Percentiles rank a stretch among this genome's conserved stretches.
phyloP scores from a whole-genome alignment of 2,113 vertebrate genomes.

The Oryzias woworae region DNA sequence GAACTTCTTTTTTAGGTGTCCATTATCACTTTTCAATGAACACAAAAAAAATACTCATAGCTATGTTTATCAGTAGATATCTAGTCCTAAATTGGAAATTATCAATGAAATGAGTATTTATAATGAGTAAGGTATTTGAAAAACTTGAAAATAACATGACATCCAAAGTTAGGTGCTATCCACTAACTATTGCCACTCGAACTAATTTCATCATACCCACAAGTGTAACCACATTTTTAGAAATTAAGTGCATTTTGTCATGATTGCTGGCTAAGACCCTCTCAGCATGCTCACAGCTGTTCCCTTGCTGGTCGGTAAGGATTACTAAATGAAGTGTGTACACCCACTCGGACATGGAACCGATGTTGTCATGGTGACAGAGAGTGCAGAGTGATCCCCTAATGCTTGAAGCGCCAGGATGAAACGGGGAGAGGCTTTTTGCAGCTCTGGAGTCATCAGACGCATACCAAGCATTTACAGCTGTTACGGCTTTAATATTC shows the following conservation, averaged over 20 bases:
- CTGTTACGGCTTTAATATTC: constrained; percentile 68
- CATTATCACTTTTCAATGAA: too few relatives aligned
- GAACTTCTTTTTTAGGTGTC: too few relatives aligned
- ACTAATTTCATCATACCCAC: constrained; percentile 33
- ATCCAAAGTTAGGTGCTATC: not conserved
- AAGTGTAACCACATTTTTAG: constrained; percentile 45
- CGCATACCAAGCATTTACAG: constrained; percentile 62
- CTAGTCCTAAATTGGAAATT: too few relatives aligned
- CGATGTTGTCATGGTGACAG: constrained; percentile 79
- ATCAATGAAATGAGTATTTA: too few relatives aligned
- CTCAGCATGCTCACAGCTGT: constrained; percentile 66
- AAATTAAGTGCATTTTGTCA: constrained; percentile 58
- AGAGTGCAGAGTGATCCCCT: constrained; percentile 67
- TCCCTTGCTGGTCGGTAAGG: constrained; percentile 60
- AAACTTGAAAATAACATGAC: too few relatives aligned
- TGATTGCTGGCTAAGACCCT: constrained; percentile 61
- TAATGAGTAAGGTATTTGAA: too few relatives aligned
- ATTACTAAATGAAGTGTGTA: constrained; percentile 74
- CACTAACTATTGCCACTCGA: constrained; percentile 24
- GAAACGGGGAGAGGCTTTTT: constrained; percentile 31
- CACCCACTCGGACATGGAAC: constrained; percentile 71
- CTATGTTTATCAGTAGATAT: too few relatives aligned
- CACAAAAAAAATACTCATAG: too few relatives aligned
- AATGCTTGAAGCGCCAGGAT: constrained; percentile 35
- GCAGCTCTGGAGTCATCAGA: constrained; percentile 54